These are phyloP conservation scores for Mesocricetus auratus DNA, from an alignment of 2,113 vertebrate species.

Conservation along the genomic window DNA sequence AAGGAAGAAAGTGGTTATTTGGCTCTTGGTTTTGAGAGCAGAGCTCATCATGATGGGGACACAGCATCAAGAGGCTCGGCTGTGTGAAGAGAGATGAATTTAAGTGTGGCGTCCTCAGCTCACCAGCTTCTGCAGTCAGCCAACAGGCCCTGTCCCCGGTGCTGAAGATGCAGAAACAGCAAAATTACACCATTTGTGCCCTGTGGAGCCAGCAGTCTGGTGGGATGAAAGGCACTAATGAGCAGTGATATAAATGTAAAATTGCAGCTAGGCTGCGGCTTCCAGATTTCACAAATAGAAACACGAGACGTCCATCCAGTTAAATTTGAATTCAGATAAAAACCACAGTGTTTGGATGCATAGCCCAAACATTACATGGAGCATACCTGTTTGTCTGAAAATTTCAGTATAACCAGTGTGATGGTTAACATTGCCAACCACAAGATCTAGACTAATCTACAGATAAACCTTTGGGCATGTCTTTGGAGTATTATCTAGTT, in stretches of 20 bases:
- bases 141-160: constrained; percentile 64
- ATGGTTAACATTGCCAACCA: background rate
- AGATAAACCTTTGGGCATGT: background rate
- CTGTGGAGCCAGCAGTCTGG: background rate
- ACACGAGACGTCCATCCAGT: background rate
- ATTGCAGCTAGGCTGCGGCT: background rate
- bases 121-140: background rate
- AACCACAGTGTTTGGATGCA: background rate
- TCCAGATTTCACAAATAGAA: constrained; percentile 41
- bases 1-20: background rate
- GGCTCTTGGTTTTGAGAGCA: background rate
- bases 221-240: constrained; percentile 55
- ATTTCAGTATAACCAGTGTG: background rate
- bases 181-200: background rate
- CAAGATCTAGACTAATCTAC: background rate
- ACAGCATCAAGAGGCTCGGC: background rate
- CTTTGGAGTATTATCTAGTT: background rate
- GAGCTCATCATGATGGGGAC: background rate
- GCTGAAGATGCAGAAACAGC: constrained; percentile 57
- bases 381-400: background rate
- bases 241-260: constrained; percentile 33
- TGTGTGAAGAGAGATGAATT: background rate
- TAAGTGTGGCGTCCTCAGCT: background rate
- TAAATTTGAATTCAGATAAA: constrained; percentile 13
- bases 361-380: background rate